These are phyloP conservation scores for Styela clava DNA, from an alignment of 23 tunicate genomes.

Conservation along the genomic window DNA sequence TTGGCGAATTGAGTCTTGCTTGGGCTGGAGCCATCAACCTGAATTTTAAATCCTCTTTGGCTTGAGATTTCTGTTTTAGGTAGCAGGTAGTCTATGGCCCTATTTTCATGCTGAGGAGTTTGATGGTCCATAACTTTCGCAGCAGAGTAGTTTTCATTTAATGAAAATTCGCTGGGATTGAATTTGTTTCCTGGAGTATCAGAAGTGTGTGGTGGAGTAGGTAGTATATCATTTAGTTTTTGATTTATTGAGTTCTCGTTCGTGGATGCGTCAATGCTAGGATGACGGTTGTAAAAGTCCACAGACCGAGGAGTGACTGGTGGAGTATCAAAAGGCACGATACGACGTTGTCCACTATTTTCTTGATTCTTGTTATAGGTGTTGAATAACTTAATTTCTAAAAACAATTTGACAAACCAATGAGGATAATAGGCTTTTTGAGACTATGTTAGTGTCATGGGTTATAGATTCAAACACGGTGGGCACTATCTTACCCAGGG, in stretches of 20 bases:
- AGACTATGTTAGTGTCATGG: too few species aligned
- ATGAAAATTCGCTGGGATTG: background rate
- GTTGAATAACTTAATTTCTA: background rate
- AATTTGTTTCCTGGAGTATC: background rate
- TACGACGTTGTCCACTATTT: background rate
- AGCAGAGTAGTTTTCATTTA: too few species aligned
- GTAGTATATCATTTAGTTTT: background rate
- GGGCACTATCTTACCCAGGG: too few species aligned
- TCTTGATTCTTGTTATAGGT: background rate
- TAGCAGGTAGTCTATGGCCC: background rate
- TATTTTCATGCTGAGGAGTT: background rate
- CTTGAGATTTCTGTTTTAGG: background rate
- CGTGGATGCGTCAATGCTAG: background rate
- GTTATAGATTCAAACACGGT: too few species aligned
- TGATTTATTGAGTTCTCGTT: background rate
- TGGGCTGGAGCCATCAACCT: background rate
- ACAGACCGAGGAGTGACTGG: conserved; percentile 4
- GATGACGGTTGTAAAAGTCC: background rate
- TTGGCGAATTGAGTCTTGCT: background rate
- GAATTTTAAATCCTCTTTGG: background rate
- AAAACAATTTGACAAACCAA: too few species aligned
- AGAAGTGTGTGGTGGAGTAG: conserved; percentile 10
- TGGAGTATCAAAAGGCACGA: background rate
- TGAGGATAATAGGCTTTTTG: too few species aligned
- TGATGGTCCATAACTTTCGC: background rate